phyloP scores from a whole-genome alignment of 2,113 vertebrate genomes.

The Cheilinus undulatus region DNA sequence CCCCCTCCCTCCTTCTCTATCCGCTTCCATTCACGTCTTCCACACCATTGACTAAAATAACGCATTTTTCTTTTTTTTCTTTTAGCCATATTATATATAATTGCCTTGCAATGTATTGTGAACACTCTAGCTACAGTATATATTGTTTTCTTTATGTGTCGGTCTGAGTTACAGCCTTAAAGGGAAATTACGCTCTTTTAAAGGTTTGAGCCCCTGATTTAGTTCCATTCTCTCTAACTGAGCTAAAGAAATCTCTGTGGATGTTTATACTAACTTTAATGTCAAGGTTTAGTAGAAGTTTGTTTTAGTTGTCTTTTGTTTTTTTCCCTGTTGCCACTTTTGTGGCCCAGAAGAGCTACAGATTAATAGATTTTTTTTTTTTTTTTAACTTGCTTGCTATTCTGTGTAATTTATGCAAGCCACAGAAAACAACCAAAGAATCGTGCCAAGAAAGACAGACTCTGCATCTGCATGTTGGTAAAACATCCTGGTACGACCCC shows the following conservation, averaged over 20 bases:
- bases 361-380: too few relatives aligned
- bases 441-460: too few relatives aligned
- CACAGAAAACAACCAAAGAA: too few relatives aligned
- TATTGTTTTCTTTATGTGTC: neutral
- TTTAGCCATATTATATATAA: neutral
- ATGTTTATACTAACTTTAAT: too few relatives aligned
- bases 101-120: neutral
- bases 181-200: neutral
- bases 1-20: neutral
- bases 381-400: too few relatives aligned
- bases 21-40: constrained; percentile 1
- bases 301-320: neutral
- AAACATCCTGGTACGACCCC: too few relatives aligned
- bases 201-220: neutral
- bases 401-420: too few relatives aligned
- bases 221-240: too few relatives aligned
- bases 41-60: constrained; percentile 48
- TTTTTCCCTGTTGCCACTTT: neutral
- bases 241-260: too few relatives aligned
- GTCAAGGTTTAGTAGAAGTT: too few relatives aligned
- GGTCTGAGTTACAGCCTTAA: neutral
- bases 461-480: too few relatives aligned
- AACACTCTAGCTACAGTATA: neutral
- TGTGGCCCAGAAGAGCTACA: neutral
- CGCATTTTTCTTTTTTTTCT: constrained; percentile 1